phyloP scores from a whole-genome alignment of 2,113 vertebrate genomes.

The Passer domesticus region DNA sequence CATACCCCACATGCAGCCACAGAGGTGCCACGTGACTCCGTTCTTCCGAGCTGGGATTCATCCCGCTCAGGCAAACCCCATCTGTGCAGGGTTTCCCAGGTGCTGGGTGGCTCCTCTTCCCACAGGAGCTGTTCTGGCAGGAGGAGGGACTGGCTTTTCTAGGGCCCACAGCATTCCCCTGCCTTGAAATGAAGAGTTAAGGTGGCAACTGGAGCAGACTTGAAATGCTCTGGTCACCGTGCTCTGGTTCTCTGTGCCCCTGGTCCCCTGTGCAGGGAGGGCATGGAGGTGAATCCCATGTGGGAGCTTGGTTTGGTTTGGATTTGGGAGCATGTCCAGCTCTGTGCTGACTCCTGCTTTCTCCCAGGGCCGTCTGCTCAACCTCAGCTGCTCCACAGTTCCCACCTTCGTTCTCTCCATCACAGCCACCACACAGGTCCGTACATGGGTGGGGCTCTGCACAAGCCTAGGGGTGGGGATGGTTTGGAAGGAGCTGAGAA shows the following conservation, averaged over 20 bases:
- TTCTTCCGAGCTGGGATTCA: not conserved
- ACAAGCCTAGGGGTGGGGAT: rapidly evolving
- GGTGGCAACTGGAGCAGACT: not conserved
- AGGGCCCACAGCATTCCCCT: not conserved
- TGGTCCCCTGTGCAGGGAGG: not conserved
- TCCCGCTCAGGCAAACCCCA: not conserved
- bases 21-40: not conserved
- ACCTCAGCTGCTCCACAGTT: constrained; percentile 97
- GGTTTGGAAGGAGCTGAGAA: not conserved
- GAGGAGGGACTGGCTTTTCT: not conserved
- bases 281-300: not conserved
- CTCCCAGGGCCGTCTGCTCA: constrained; percentile 91
- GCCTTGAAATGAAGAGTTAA: not conserved
- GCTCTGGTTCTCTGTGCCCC: not conserved
- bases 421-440: constrained; percentile 96
- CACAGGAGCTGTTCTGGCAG: not conserved
- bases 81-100: not conserved
- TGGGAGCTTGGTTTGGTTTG: rapidly evolving
- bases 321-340: not conserved
- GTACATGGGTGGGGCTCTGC: not conserved
- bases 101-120: not conserved
- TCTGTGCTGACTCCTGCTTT: not conserved
- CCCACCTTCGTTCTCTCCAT: constrained; percentile 98
- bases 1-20: not conserved
- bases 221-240: rapidly evolving